Base-by-base conservation (phyloP, 1,140 invertebrate genomes). In the Rhizoglyphus robini region DNA sequence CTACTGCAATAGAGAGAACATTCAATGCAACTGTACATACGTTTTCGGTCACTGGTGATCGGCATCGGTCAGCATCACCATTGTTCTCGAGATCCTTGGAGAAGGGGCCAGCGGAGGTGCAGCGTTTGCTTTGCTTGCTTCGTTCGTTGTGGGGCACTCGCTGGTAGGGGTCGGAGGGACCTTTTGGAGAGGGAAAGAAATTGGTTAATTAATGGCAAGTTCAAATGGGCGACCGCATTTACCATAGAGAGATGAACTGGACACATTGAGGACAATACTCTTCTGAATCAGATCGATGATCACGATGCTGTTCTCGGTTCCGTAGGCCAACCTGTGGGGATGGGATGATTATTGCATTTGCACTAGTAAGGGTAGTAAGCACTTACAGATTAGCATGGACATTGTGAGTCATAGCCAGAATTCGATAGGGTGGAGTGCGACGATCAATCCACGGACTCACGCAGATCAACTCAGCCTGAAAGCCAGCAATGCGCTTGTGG, bases 361-460 rank as follows among this genome's bases (percentile, higher is more conserved):
- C 11, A 4, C 20, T n/a, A 51, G 20, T 11, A 20, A 51, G 54
- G 5, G 65, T 49, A 13, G 65, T 32, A 20, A 51, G 29, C 29
- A 87, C 89, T 89, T 81, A 96, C 91, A 99, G 80, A 75, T 92
- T 92, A 79, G 94, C 96, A 30, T 88, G 89, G 69, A 94, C 95
- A 77, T 96, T 97, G 73, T 98, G 81, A 71, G 86, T 86, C 71
- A 98, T 83, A 66, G 89, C 85, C 65, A 90, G 87, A 63, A 96
- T 88, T 73, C 84, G 83, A 69, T 87, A 86, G 32, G 88, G 83
- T 54, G 85, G 80, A 74, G 87, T 86, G 64, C 84, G 85, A 20
- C 63, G 31, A 72, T 87, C 87, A 62, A 83, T 79, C 76, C 86
- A 88, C 27, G 85, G 85, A 54, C 90, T 88, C 68, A 97, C 78